phyloP scores from a whole-genome alignment of 2,113 vertebrate genomes.

The Trachemys scripta region DNA sequence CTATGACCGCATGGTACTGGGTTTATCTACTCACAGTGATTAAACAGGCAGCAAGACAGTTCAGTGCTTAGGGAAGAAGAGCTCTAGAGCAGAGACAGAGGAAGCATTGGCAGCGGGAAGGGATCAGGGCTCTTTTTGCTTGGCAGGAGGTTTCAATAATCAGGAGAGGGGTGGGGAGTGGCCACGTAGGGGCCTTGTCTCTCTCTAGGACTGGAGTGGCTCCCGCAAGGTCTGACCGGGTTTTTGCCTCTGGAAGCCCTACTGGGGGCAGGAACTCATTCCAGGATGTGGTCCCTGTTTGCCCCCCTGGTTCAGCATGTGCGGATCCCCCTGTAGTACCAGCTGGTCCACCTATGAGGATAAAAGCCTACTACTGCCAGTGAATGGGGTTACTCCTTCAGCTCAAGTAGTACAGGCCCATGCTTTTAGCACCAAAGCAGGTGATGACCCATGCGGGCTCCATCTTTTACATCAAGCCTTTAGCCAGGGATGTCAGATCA shows the following conservation, averaged over 20 bases:
- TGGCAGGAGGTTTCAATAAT: background rate
- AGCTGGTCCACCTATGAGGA: background rate
- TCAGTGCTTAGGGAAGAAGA: background rate
- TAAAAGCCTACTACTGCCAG: background rate
- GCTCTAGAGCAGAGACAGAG: too few species aligned
- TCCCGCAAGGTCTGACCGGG: background rate
- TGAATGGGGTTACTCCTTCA: background rate
- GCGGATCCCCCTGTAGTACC: too few species aligned
- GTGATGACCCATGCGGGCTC: background rate
- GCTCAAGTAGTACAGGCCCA: background rate
- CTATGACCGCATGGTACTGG: too few species aligned
- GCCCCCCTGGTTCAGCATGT: background rate
- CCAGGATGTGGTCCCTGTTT: too few species aligned
- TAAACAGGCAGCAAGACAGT: background rate
- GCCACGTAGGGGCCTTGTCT: rapidly evolving
- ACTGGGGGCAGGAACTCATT: background rate
- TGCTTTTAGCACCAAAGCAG: background rate
- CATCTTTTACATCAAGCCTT: background rate
- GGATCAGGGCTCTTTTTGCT: background rate
- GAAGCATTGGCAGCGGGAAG: too few species aligned
- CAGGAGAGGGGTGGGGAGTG: background rate
- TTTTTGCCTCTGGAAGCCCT: background rate
- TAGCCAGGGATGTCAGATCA: background rate
- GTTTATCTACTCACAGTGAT: too few species aligned
- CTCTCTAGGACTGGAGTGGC: background rate